Base-by-base conservation (phyloP, 1,140 invertebrate genomes). In the Trichoplusia ni region DNA sequence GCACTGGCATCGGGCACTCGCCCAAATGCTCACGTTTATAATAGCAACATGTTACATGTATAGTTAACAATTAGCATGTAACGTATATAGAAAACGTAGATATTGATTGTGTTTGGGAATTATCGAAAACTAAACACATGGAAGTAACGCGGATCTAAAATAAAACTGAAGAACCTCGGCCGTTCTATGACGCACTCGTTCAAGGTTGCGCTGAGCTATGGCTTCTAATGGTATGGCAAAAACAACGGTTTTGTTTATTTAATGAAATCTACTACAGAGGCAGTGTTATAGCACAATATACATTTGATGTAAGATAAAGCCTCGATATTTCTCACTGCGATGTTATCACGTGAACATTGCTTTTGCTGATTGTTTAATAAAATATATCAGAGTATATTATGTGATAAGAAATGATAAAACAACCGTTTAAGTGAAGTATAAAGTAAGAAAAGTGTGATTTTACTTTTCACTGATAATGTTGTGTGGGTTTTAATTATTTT, bases 1-100 rank as follows among this genome's bases (percentile, higher is more conserved):
- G 53, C 49, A 37, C 44, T 58, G 33, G 42, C 65, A 35, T 40
- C 69, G 76, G 78, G 75, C 76, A 68, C 71, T 53, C 69, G 64
- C 76, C 76, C 78, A 81, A 81, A 70, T 71, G 40, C 58, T 54
- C 19, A 31, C 35, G 51, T 25, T 38, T 38, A 40, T 38, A 38
- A 54, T 38, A 54, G 47, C 29, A 27, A 23, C 60, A 47, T 53
- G 47, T 51, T 35, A 21, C n/a, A 27, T 21, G n/a, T 21, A 51
- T 16, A 16, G 16, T 31, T 19, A 14, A 13, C 18, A 35, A 21
- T n/a, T 19, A 1, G n/a, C 5, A 19, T 6, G 9, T 16, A 7
- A 19, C 19, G n/a, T 18, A 7, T 40, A 9, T 4, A n/a, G 9
- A 51, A 14, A 13, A 16, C 3, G 1, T 3, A 33, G 29, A 33